phyloP scores from a whole-genome alignment of 2,888 invertebrate genomes.

The Mactromeris polynyma region DNA sequence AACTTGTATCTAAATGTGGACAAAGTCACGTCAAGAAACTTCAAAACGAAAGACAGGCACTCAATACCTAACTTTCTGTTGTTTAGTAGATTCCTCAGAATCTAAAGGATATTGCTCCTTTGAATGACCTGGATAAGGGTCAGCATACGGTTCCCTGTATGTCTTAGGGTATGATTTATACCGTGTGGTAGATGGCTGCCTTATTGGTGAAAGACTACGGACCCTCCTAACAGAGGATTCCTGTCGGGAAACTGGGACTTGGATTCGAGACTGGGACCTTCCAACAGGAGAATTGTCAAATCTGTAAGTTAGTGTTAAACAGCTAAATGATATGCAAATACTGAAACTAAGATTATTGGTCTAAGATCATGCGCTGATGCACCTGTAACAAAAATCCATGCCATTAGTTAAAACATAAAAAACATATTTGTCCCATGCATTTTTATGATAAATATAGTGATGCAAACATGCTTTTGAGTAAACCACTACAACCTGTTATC shows the following conservation, averaged over 20 bases:
- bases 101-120: slow-evolving; percentile 34
- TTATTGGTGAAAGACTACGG: slow-evolving; percentile 56
- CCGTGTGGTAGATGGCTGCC: slow-evolving; percentile 37
- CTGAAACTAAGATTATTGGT: neutral
- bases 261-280: neutral
- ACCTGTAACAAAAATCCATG: neutral
- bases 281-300: neutral
- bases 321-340: neutral
- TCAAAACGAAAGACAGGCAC: neutral
- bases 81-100: neutral
- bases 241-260: neutral
- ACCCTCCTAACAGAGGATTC: neutral
- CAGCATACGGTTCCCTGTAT: slow-evolving; percentile 36
- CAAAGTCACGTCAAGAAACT: neutral
- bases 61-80: slow-evolving; percentile 7
- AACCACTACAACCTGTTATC: neutral
- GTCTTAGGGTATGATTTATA: slow-evolving; percentile 25
- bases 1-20: neutral
- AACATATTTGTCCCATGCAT: neutral
- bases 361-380: neutral
- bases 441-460: neutral
- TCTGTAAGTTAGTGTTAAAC: slow-evolving; percentile 22
- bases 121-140: neutral
- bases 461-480: neutral
- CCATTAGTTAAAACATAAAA: neutral